Percentiles rank a stretch among this genome's conserved stretches.
Conservation (phyloP, 2,888 invertebrate species). For the Nephrotoma flavescens region DNA sequence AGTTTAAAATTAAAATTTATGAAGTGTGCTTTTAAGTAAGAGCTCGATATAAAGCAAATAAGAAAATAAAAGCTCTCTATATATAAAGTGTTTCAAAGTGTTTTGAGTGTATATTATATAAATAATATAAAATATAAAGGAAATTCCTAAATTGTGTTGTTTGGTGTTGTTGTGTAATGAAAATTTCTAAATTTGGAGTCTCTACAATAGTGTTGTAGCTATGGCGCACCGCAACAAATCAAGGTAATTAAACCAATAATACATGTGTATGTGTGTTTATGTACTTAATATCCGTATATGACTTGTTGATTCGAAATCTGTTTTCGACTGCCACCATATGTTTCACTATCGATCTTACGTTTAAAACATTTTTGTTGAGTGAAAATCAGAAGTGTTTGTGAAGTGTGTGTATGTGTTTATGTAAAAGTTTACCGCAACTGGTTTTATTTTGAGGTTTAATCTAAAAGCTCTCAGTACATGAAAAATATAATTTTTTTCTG, state of each 20-base stretch:
- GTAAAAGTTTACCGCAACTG: background rate
- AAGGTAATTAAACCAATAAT: slow-evolving; percentile 4
- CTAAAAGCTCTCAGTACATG: background rate
- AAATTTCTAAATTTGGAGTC: background rate
- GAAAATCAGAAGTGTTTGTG: background rate
- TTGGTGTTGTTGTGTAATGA: background rate
- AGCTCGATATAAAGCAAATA: background rate
- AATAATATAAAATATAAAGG: background rate
- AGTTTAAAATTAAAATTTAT: background rate
- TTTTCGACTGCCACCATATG: background rate
- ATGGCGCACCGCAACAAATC: slow-evolving; percentile 7
- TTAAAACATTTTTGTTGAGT: background rate
- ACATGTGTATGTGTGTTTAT: background rate
- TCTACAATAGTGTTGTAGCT: background rate
- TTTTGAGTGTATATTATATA: background rate
- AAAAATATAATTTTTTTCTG: background rate
- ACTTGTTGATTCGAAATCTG: background rate
- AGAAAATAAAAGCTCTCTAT: background rate
- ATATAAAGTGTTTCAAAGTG: background rate
- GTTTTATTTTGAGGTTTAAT: background rate
- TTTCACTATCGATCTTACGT: background rate
- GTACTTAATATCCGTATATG: background rate
- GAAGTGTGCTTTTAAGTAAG: background rate
- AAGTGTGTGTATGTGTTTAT: background rate
- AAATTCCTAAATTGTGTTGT: background rate